Conservation (phyloP, 2,888 invertebrate genomes). For the Apotomis betuletana region DNA sequence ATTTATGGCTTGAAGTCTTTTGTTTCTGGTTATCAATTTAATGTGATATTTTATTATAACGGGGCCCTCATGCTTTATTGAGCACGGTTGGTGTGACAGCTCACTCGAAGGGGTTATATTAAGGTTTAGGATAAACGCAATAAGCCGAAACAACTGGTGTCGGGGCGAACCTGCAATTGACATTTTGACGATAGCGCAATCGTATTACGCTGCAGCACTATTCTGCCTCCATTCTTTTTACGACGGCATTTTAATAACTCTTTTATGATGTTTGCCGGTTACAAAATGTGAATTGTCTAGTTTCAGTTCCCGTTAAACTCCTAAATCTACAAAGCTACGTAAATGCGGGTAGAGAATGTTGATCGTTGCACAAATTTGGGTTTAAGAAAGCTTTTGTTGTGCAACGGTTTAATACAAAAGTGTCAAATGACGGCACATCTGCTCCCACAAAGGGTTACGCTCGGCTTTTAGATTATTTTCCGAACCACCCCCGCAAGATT, state of each 20-base stretch:
- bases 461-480: constrained; percentile 80
- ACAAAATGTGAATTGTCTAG: constrained; percentile 24
- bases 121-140: constrained; percentile 80
- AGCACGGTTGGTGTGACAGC: constrained; percentile 76
- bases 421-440: constrained; percentile 84
- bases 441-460: constrained; percentile 81
- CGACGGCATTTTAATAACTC: constrained; percentile 16
- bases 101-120: constrained; percentile 81
- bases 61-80: constrained; percentile 72
- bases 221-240: constrained; percentile 37
- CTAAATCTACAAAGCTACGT: constrained; percentile 57
- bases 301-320: constrained; percentile 44
- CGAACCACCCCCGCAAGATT: constrained; percentile 82
- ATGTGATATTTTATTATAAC: constrained; percentile 68
- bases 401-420: constrained; percentile 84
- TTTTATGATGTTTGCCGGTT: constrained; percentile 17
- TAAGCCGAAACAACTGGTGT: constrained; percentile 81
- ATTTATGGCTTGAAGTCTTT: constrained; percentile 72
- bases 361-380: constrained; percentile 80
- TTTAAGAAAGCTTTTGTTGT: constrained; percentile 82
- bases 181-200: constrained; percentile 73
- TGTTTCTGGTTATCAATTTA: constrained; percentile 75
- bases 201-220: constrained; percentile 52
- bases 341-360: constrained; percentile 79
- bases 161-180: constrained; percentile 78